These are phyloP conservation scores for Eremobia ochroleuca DNA, from an alignment of 2,888 invertebrate genomes.

Conservation along the genomic window DNA sequence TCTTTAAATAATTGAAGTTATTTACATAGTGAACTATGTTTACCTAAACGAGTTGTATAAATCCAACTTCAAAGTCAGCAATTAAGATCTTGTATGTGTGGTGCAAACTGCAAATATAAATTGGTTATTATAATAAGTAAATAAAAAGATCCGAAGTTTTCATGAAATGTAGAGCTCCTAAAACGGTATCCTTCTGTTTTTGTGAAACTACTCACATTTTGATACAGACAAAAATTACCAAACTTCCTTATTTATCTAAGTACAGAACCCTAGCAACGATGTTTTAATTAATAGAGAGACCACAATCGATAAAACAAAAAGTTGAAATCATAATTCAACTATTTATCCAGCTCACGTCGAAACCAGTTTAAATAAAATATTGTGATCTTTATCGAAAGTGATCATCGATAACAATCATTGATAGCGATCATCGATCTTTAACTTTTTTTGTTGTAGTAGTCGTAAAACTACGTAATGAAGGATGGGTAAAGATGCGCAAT, in stretches of 20 bases:
- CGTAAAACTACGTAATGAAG: conserved; percentile 25
- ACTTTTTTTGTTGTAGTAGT: conserved; percentile 39
- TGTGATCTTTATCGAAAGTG: conserved; percentile 53
- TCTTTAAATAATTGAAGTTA: not conserved
- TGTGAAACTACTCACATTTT: not conserved
- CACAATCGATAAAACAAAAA: conserved; percentile 49
- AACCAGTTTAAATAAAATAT: conserved; percentile 58
- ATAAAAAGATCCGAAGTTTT: not conserved
- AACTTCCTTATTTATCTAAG: not conserved
- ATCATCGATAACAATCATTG: conserved; percentile 40
- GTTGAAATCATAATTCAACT: conserved; percentile 43
- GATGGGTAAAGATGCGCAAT: conserved; percentile 63
- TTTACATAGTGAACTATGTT: not conserved
- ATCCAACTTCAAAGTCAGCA: not conserved
- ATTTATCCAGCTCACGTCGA: conserved; percentile 41
- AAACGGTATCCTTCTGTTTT: not conserved
- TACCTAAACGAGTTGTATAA: not conserved
- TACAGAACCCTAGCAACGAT: conserved; percentile 23
- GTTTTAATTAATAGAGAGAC: conserved; percentile 31
- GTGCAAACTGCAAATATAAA: not conserved
- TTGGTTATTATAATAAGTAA: not conserved
- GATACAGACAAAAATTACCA: not conserved
- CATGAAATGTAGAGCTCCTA: not conserved
- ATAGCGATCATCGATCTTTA: conserved; percentile 48
- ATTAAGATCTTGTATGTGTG: no score